Evolutionary conservation across 64 coral and sea anemone species (phyloP).

Genomic region (Catalaphyllia jardinei): DNA sequence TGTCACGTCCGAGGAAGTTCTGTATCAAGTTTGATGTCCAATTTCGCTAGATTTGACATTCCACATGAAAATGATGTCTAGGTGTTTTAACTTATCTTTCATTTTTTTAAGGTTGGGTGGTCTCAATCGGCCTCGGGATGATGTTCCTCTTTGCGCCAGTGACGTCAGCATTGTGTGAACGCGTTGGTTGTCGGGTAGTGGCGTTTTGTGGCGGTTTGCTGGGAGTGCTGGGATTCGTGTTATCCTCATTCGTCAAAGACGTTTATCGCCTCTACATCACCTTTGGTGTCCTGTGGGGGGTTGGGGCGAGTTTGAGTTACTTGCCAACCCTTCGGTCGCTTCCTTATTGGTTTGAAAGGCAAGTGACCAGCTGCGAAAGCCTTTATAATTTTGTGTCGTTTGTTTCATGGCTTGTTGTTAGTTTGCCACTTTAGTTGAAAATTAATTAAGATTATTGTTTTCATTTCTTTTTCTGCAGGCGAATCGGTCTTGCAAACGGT

Average conservation of each 20-base stretch:
- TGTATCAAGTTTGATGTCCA: too few relatives aligned
- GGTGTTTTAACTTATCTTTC: background rate
- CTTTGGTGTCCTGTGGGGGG: constrained; percentile 76
- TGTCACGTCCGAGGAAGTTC: too few relatives aligned
- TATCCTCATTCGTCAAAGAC: constrained; percentile 72
- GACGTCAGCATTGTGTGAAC: constrained; percentile 77
- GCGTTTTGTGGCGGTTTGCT: constrained; percentile 76
- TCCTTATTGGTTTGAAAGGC: constrained; percentile 81
- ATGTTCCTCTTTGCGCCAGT: constrained; percentile 84
- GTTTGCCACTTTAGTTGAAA: too few relatives aligned
- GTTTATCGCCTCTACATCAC: constrained; percentile 62
- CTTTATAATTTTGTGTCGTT: background rate
- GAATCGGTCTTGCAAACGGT: constrained; percentile 82
- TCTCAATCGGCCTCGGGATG: constrained; percentile 85
- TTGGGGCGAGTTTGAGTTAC: constrained; percentile 80
- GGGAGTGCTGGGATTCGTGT: constrained; percentile 64
- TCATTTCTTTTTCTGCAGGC: constrained; percentile 29
- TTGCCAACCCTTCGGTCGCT: constrained; percentile 66
- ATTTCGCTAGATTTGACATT: too few relatives aligned
- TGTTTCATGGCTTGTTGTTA: background rate
- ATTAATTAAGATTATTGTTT: background rate
- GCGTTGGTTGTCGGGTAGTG: constrained; percentile 79
- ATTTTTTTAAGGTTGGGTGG: constrained; percentile 66
- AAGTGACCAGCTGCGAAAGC: background rate
- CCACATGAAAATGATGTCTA: too few relatives aligned